Base-by-base conservation (phyloP, 2,113 vertebrate genomes). In the Clarias batrachus region DNA sequence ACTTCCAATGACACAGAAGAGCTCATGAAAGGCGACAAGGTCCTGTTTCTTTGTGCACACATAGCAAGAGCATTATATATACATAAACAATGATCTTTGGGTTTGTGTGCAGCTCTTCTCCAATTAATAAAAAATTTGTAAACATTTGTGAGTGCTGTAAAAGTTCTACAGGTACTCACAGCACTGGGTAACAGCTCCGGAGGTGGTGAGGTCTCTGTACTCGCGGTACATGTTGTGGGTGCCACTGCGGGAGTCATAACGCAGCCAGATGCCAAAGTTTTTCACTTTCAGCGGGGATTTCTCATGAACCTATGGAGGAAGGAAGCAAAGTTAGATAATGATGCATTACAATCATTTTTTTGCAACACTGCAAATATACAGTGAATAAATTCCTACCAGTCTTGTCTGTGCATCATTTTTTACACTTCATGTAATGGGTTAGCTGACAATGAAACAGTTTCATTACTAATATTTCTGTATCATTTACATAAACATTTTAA, bases 151-250 rank as follows among this genome's bases (percentile, higher is more conserved):
- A 70, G 6, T 8, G 13, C 65, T 8, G 9, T 17, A 27, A 65
- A 21, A 30, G 27, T 68, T 1, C 4, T 30, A 27, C 9, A 37
- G 11, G 12, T 52, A 95, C 98, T 97, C 91, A 99, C 98, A 99
- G 95, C 98, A 99, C 94, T 97, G 97, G 33, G 98, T 99, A 93
- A 99, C 98, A 0, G 98, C 98, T 83, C 95, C 97, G 0, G 98
- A 97, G 0, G 98, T 99, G 91, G 97, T 98, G 94, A 99, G 90
- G 90, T 99, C 98, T 56, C 98, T 92, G 95, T 99, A 99, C 93
- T 99, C 98, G 63, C 98, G 95, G 95, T 99, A 99, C 98, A 99
- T 99, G 93, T 99, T 99, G 95, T 99, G 98, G 62, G 97, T 99
- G 65, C 98, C 98, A 0, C 98, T 99, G 14, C 98, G 97, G 54